Evolutionary conservation across 2,113 vertebrate genomes (phyloP).

Genomic region (Lontra canadensis): DNA sequence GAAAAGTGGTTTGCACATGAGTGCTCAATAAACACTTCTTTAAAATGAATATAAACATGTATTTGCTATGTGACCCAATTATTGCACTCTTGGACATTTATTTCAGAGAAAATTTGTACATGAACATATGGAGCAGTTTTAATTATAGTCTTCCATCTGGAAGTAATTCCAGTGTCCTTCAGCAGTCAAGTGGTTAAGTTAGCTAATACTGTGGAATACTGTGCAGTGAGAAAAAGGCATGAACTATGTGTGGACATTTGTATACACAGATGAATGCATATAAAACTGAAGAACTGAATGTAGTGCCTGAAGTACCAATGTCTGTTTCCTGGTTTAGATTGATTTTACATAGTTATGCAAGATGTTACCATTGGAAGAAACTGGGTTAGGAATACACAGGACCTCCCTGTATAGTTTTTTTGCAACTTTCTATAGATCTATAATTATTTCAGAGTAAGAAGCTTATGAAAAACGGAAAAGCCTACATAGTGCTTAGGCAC

Average conservation of each 20-base stretch:
- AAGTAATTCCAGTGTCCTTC: not conserved
- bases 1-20: not conserved
- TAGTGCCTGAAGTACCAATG: not conserved
- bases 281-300: not conserved
- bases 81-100: not conserved
- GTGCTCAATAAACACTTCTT: not conserved
- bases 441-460: not conserved
- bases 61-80: not conserved
- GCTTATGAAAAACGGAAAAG: not conserved
- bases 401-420: not conserved
- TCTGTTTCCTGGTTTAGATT: too few species aligned
- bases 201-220: not conserved
- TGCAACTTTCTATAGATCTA: not conserved
- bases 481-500: not conserved
- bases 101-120: not conserved
- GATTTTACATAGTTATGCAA: too few species aligned
- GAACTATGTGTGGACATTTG: too few species aligned
- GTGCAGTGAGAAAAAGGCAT: not conserved
- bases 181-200: not conserved
- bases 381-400: not conserved
- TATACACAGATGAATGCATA: not conserved
- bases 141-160: not conserved
- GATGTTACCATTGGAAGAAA: not conserved
- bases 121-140: not conserved
- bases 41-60: not conserved